Evolutionary conservation across 1,140 invertebrate genomes (phyloP).

Genomic region (Drosophila novamexicana): DNA sequence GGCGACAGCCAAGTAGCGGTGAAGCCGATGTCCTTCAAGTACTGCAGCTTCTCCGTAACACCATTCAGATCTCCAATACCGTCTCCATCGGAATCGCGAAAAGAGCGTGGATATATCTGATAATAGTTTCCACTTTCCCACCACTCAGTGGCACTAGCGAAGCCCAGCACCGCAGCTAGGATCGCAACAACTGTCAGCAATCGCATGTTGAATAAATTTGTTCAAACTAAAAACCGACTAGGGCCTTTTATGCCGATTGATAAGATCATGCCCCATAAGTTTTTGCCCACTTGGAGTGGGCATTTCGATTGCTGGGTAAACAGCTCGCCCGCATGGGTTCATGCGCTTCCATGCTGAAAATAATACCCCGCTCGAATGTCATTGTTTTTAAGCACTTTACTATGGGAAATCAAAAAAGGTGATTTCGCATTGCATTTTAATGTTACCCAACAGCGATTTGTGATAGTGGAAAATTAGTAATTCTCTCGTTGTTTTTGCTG

Average conservation of each 20-base stretch:
- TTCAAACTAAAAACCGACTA: not conserved
- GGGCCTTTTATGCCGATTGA: constrained; percentile 59
- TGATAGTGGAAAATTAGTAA: constrained; percentile 30
- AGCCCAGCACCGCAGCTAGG: constrained; percentile 35
- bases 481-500: constrained; percentile 1
- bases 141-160: constrained; percentile 86
- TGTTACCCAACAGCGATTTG: constrained; percentile 26
- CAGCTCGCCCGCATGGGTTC: constrained; percentile 3
- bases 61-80: constrained; percentile 90
- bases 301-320: constrained; percentile 65
- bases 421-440: constrained; percentile 10
- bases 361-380: constrained; percentile 30
- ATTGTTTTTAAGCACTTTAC: constrained; percentile 51
- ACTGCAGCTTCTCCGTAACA: constrained; percentile 85
- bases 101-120: constrained; percentile 91
- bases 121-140: constrained; percentile 90
- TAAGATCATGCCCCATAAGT: constrained; percentile 53
- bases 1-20: constrained; percentile 89
- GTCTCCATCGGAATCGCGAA: constrained; percentile 89
- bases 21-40: constrained; percentile 86
- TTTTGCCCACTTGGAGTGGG: constrained; percentile 43
- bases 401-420: constrained; percentile 32
- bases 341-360: constrained; percentile 33
- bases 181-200: constrained; percentile 45
- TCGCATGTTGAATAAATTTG: constrained; percentile 62